Conservation (phyloP, 2,113 vertebrate species). For the Gallinago jamesoni region DNA sequence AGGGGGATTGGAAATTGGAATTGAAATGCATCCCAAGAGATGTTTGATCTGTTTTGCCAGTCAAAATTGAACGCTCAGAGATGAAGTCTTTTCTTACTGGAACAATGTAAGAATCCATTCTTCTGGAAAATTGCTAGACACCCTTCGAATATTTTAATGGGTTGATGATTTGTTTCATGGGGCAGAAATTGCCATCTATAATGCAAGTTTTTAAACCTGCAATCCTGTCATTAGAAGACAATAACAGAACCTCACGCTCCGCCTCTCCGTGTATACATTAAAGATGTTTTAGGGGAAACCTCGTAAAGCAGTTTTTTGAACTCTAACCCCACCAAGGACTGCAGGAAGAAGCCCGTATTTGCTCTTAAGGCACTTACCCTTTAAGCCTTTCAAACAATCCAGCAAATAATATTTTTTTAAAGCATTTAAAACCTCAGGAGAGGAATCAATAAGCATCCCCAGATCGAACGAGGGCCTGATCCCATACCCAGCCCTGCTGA, state of each 20-base stretch:
- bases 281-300: too few species aligned
- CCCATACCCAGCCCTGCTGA: neutral
- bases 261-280: neutral
- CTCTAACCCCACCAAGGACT: neutral
- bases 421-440: neutral
- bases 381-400: neutral
- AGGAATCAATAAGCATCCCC: neutral
- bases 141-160: constrained; percentile 6
- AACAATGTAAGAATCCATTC: constrained; percentile 8
- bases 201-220: neutral
- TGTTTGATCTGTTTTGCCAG: constrained; percentile 46
- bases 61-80: neutral
- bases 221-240: neutral
- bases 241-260: neutral
- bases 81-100: constrained; percentile 26
- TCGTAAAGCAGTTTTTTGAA: neutral
- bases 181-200: neutral
- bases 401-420: neutral
- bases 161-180: neutral
- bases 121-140: constrained; percentile 19
- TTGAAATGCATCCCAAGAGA: constrained; percentile 19
- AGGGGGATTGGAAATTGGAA: constrained; percentile 32
- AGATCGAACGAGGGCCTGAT: neutral
- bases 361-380: neutral
- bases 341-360: neutral